These are phyloP conservation scores for Agrilus cyanescens DNA, from an alignment of 2,888 invertebrate species.

Conservation along the genomic window DNA sequence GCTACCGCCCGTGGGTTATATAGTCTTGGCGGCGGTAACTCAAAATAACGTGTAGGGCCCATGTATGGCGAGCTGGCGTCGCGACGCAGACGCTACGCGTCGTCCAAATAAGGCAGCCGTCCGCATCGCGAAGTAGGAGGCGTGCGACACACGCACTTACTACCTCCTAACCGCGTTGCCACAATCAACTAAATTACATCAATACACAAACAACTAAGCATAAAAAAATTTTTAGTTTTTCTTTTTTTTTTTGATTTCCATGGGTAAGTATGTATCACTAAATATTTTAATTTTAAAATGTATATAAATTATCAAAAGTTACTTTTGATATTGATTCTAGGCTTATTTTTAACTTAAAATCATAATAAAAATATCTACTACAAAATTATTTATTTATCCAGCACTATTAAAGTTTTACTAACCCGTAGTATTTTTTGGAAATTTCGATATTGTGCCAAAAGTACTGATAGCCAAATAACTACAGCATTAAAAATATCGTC, in stretches of 20 bases:
- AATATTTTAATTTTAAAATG: slow-evolving; percentile 1
- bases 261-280: too few relatives aligned
- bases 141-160: slow-evolving; percentile 15
- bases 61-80: slow-evolving; percentile 33
- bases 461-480: too few relatives aligned
- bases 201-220: neutral
- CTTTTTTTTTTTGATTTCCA: neutral
- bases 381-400: too few relatives aligned
- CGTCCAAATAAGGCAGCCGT: slow-evolving; percentile 35
- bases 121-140: slow-evolving; percentile 14
- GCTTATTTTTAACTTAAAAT: too few relatives aligned
- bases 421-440: too few relatives aligned
- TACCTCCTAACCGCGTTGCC: slow-evolving; percentile 13
- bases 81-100: slow-evolving; percentile 34
- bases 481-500: too few relatives aligned
- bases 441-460: too few relatives aligned
- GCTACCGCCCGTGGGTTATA: slow-evolving; percentile 19
- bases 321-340: too few relatives aligned
- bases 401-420: too few relatives aligned
- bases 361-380: too few relatives aligned
- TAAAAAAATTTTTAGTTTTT: slow-evolving; percentile 5
- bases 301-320: too few relatives aligned
- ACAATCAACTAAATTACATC: neutral
- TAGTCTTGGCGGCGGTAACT: slow-evolving; percentile 25
- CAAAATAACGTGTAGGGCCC: slow-evolving; percentile 32